Evolutionary conservation across 2,113 vertebrate species (phyloP).

Genomic region (Mus spicilegus): DNA sequence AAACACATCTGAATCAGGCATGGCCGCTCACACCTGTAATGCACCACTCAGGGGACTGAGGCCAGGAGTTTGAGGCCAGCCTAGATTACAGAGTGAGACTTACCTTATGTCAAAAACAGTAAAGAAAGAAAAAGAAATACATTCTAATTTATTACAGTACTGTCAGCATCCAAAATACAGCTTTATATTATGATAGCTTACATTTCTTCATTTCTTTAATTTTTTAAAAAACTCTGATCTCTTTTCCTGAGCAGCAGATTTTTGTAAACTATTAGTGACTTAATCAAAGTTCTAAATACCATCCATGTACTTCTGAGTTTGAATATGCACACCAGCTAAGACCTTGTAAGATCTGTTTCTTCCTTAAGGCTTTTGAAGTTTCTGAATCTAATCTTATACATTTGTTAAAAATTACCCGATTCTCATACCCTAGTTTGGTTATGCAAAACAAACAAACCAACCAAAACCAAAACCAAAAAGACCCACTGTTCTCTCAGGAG

Average conservation of each 20-base stretch:
- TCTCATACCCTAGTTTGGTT: neutral
- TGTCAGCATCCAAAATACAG: slow-evolving; percentile 7
- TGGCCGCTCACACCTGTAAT: neutral
- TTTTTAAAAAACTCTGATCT: neutral
- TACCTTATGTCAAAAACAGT: neutral
- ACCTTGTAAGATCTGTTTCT: neutral
- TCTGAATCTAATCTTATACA: neutral
- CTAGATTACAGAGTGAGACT: neutral
- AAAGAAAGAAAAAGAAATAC: slow-evolving; percentile 1
- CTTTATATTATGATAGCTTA: slow-evolving; percentile 34
- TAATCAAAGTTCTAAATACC: slow-evolving; percentile 1
- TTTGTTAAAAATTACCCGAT: slow-evolving; percentile 21
- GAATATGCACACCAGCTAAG: neutral
- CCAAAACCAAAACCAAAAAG: neutral
- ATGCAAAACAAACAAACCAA: neutral
- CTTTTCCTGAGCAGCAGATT: slow-evolving; percentile 11
- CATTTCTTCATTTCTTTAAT: neutral
- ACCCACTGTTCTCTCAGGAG: neutral
- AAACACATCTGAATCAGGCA: neutral
- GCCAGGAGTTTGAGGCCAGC: neutral
- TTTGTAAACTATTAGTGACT: slow-evolving; percentile 20
- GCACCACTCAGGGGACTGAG: neutral
- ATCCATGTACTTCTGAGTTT: slow-evolving; percentile 20
- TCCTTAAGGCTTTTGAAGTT: slow-evolving; percentile 2
- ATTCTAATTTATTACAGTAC: slow-evolving; percentile 38